A percentile compares a stretch with the other conserved stretches of the same genome.
Conservation (phyloP, 2,113 vertebrate genomes). For the Mobula birostris region DNA sequence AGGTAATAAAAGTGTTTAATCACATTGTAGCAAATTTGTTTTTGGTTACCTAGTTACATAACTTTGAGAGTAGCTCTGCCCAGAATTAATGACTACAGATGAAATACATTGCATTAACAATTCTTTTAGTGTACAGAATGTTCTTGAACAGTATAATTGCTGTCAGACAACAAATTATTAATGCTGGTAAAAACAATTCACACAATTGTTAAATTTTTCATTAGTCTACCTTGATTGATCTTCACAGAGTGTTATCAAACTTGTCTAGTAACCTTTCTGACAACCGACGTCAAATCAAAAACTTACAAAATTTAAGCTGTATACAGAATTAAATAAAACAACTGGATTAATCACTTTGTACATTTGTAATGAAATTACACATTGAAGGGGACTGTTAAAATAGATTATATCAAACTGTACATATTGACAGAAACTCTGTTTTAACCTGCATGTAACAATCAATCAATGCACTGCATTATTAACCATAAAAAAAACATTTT, state of each 20-base stretch:
- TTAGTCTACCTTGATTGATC: neutral
- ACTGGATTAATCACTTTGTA: neutral
- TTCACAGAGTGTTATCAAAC: neutral
- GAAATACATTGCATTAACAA: neutral
- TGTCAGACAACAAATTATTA: slow-evolving; percentile 20
- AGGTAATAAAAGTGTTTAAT: neutral
- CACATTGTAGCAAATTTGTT: slow-evolving; percentile 18
- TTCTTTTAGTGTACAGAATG: neutral
- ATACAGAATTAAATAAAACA: neutral
- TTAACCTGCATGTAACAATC: neutral
- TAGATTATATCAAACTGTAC: neutral
- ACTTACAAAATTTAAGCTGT: neutral
- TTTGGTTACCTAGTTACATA: neutral
- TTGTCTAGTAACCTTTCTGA: neutral
- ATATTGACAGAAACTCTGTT: neutral
- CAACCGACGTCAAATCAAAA: neutral
- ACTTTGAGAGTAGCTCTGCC: neutral
- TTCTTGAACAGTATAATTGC: neutral
- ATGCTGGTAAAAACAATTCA: neutral
- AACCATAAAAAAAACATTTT: neutral
- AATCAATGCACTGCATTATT: neutral
- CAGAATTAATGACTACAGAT: neutral
- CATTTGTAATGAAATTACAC: neutral
- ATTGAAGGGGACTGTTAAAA: neutral
- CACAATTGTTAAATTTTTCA: neutral